Evolutionary conservation across 2,113 vertebrate species (phyloP), one percentile per base, ranked within the genome.

Genomic region (Sprattus sprattus): DNA sequence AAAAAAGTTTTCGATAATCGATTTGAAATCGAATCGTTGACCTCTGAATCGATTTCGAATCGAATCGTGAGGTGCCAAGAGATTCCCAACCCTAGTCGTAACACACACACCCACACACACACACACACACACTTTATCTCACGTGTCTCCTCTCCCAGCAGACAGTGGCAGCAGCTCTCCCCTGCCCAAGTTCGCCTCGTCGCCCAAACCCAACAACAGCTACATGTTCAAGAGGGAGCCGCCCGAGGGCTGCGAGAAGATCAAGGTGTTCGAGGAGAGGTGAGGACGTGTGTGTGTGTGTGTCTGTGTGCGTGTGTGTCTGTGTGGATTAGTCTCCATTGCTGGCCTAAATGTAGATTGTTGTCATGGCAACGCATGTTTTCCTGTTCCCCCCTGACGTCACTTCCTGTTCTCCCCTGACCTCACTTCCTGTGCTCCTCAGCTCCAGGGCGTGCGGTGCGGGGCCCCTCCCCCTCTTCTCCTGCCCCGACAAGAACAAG

Each of bases 211-310:
- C 93, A 99, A 99, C 97, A 99, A 99, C 98, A 99, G 97, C 94
- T 99, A 99, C 95, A 99, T 99, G 98, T 99, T 99, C 95, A 99
- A 99, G 96, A 95, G 98, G 71, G 98, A 99, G 94, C 98, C 98
- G 52, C 98, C 98, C 81, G 98, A 99, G 94, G 98, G 98, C 96
- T 99, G 98, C 90, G 98, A 99, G 96, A 98, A 98, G 95, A 97
- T 99, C 93, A 99, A 99, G 94, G 98, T 98, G 93, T 99, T 99
- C 94, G 98, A 99, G 95, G 98, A 99, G 94, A 96, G 96, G 93
- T 97, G 96, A 98, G 99, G 95, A 94, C 93, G 25, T 71, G 64
- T 32, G 1, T 2, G 3, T 82, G 81, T 0, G 57, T 81, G 28
- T 81, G 75, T 60, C 20, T 22, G 8, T 60, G 20, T 60, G 20